Base-by-base conservation (phyloP, 2,888 invertebrate species). In the Trissonchulus sp. region DNA sequence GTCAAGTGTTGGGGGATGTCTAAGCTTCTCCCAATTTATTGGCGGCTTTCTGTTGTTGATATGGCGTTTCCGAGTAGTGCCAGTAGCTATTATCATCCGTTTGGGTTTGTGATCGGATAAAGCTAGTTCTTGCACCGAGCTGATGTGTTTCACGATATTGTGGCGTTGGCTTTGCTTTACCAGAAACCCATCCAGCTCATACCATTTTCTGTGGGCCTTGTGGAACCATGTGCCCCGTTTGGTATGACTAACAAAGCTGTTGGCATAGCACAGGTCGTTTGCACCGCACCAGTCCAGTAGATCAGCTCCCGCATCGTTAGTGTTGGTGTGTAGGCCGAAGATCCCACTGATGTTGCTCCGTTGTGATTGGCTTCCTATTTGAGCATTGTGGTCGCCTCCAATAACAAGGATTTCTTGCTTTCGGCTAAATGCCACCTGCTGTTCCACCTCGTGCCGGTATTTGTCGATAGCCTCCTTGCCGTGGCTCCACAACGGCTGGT, bases 91-190 rank as follows among this genome's bases (percentile, higher is more conserved):
- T 34, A 65, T 34, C 65, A 65, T 65, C 65, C 28, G 15, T 34
- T 65, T 65, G 15, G 65, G 65, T 34, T 65, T 65, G 34, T 65
- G 65, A n/a, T 65, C 65, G 28, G 65, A 65, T 8, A 65, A 34
- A 65, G 65, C 8, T 34, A 65, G 28, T 30, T 65, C 65, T 3
- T 65, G 18, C 31, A 65, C 65, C n/a, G 65, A 31, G 15, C 34
- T 65, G 65, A 65, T 65, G 8, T 30, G 15, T 8, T n/a, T 30
- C 15, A 65, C 31, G 28, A 65, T 8, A 8, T 8, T 8, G 65
- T 65, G 65, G 31, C 65, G 8, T 65, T 65, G 65, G 15, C 3
- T 15, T 65, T 30, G 31, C 34, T 65, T 65, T 8, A 65, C 65
- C 8, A 65, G 15, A 34, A 65, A 65, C 8, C 65, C 65, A 30